A percentile compares a stretch with the other conserved stretches of the same genome.
Conservation (phyloP, 2,888 invertebrate species). For the Cerastis rubricosa region DNA sequence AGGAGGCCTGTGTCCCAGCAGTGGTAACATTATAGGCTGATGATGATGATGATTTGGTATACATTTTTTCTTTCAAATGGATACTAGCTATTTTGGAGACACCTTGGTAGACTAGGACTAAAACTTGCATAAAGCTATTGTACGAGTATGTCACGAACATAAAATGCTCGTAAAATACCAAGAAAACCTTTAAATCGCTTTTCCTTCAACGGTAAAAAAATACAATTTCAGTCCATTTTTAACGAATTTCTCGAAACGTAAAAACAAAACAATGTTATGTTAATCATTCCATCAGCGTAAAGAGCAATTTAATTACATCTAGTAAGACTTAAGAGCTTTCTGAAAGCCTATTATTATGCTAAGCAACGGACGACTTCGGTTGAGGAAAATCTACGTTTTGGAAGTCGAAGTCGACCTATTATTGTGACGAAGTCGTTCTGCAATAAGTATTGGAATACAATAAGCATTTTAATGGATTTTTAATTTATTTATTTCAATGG, state of each 20-base stretch:
- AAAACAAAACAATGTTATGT: constrained; percentile 51
- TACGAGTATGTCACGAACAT: background rate
- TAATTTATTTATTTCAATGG: background rate
- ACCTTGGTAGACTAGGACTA: background rate
- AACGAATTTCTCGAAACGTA: constrained; percentile 27
- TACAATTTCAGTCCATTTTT: background rate
- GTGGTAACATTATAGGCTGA: too few relatives aligned
- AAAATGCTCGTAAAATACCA: background rate
- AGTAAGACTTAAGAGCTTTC: constrained; percentile 64
- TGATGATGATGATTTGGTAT: too few relatives aligned
- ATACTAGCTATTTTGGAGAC: too few relatives aligned
- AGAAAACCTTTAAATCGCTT: background rate
- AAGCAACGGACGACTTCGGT: constrained; percentile 51
- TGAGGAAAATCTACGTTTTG: constrained; percentile 44
- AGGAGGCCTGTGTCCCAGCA: too few relatives aligned
- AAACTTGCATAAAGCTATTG: background rate
- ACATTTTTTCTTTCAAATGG: too few relatives aligned
- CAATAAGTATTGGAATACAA: constrained; percentile 9
- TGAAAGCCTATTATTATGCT: constrained; percentile 64
- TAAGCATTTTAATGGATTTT: background rate
- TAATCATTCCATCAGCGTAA: constrained; percentile 52
- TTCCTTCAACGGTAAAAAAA: background rate
- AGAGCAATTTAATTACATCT: constrained; percentile 58
- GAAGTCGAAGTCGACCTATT: constrained; percentile 24
- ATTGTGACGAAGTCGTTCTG: constrained; percentile 5